Evolutionary conservation across 2,113 vertebrate genomes (phyloP).

Genomic region (Taxidea taxus): DNA sequence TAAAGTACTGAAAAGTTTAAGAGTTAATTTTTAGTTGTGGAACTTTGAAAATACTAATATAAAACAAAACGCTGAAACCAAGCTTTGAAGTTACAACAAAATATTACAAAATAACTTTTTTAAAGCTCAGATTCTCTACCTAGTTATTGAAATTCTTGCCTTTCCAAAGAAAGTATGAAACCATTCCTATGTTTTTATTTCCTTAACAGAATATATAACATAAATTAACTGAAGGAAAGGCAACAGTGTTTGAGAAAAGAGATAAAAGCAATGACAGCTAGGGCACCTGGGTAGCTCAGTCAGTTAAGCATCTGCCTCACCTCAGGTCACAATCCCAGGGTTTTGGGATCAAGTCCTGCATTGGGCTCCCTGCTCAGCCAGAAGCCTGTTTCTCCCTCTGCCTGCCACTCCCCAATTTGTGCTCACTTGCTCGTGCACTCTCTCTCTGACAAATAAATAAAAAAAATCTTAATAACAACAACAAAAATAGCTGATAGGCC

Average conservation of each 20-base stretch:
- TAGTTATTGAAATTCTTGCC: not conserved
- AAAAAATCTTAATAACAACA: not conserved
- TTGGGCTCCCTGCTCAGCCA: not conserved
- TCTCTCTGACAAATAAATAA: not conserved
- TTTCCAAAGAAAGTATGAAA: constrained; percentile 20
- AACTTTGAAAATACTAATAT: not conserved
- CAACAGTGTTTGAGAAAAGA: constrained; percentile 1
- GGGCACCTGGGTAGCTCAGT: not conserved
- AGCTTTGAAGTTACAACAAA: not conserved
- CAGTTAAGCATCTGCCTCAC: too few species aligned
- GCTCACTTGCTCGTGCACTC: not conserved
- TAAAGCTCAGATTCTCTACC: not conserved
- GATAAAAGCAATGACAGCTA: not conserved
- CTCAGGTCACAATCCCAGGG: too few species aligned
- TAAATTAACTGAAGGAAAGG: not conserved
- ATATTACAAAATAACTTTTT: constrained; percentile 5
- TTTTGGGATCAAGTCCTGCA: not conserved
- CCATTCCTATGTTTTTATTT: constrained; percentile 7
- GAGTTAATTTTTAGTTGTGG: not conserved
- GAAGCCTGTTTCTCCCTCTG: not conserved
- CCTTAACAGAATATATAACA: not conserved
- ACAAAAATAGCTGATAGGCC: not conserved
- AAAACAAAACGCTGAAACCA: constrained; percentile 32
- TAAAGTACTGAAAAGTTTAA: not conserved
- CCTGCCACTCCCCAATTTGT: not conserved